phyloP scores from a whole-genome alignment of 2,888 invertebrate genomes.

The Bombylius major region DNA sequence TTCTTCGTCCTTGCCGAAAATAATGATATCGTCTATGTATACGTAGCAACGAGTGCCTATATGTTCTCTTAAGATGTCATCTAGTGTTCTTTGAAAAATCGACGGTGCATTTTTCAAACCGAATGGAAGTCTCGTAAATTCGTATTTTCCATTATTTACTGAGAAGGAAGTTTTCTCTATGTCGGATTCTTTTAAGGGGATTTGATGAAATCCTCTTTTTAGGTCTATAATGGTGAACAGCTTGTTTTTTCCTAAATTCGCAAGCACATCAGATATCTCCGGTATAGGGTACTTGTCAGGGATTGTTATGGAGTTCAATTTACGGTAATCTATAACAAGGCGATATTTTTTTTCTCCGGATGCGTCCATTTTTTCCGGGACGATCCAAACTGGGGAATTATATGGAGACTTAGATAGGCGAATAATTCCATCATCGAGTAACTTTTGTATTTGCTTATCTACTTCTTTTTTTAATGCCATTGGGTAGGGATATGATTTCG shows the following conservation, averaged over 20 bases:
- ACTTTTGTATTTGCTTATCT: neutral
- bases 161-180: slow-evolving; percentile 6
- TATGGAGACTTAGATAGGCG: slow-evolving; percentile 12
- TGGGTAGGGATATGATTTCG: neutral
- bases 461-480: neutral
- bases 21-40: slow-evolving; percentile 9
- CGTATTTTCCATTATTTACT: slow-evolving; percentile 6
- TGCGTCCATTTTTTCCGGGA: slow-evolving; percentile 7
- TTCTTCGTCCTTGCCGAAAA: slow-evolving; percentile 6
- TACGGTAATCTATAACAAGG: slow-evolving; percentile 6
- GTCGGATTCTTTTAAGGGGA: slow-evolving; percentile 6
- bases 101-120: slow-evolving; percentile 8
- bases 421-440: slow-evolving; percentile 4
- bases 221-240: slow-evolving; percentile 1
- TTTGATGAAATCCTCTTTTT: slow-evolving; percentile 6
- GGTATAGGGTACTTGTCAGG: slow-evolving; percentile 4
- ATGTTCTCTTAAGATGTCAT: slow-evolving; percentile 3
- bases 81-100: slow-evolving; percentile 1
- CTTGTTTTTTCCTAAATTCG: slow-evolving; percentile 6
- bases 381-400: slow-evolving; percentile 11
- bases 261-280: slow-evolving; percentile 5
- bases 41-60: slow-evolving; percentile 8
- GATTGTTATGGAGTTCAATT: slow-evolving; percentile 6
- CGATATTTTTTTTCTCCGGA: slow-evolving; percentile 7
- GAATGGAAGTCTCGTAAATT: slow-evolving; percentile 8